Percentiles rank a stretch among this genome's conserved stretches.
Evolutionary conservation across 2,888 invertebrate species (phyloP).

Genomic region (Oscheius onirici): DNA sequence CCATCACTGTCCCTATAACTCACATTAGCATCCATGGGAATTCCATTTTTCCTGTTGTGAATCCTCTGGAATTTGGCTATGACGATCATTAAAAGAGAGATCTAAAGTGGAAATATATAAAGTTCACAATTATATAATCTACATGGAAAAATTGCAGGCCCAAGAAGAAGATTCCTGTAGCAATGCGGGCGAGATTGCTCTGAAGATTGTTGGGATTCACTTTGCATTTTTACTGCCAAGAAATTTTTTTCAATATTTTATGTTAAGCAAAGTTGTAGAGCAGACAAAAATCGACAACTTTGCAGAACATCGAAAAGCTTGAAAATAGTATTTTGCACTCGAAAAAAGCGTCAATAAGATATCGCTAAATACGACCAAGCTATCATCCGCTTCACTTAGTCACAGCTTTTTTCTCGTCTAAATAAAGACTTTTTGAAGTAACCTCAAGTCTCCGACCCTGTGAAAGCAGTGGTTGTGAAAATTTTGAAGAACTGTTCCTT

Average conservation of each 20-base stretch:
- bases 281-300: too few species aligned
- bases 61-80: conserved; percentile 71
- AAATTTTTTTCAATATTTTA: too few species aligned
- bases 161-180: conserved; percentile 72
- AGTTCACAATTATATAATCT: not conserved
- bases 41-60: conserved; percentile 62
- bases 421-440: too few species aligned
- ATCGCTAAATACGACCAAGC: too few species aligned
- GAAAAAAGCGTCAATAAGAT: not conserved
- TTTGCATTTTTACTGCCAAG: not conserved
- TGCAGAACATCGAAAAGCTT: too few species aligned
- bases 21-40: conserved; percentile 35
- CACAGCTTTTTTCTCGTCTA: too few species aligned
- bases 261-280: too few species aligned
- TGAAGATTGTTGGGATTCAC: conserved; percentile 42
- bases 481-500: too few species aligned
- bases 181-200: conserved; percentile 69
- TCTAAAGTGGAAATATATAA: conserved; percentile 50
- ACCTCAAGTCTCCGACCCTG: too few species aligned
- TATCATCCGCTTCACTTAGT: too few species aligned
- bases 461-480: too few species aligned
- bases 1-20: not conserved
- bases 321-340: too few species aligned
- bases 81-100: conserved; percentile 68
- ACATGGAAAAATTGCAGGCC: conserved; percentile 71